A percentile compares a stretch with the other conserved stretches of the same genome.
phyloP scores from a whole-genome alignment of 1,140 invertebrate genomes.

The Caligus rogercresseyi region DNA sequence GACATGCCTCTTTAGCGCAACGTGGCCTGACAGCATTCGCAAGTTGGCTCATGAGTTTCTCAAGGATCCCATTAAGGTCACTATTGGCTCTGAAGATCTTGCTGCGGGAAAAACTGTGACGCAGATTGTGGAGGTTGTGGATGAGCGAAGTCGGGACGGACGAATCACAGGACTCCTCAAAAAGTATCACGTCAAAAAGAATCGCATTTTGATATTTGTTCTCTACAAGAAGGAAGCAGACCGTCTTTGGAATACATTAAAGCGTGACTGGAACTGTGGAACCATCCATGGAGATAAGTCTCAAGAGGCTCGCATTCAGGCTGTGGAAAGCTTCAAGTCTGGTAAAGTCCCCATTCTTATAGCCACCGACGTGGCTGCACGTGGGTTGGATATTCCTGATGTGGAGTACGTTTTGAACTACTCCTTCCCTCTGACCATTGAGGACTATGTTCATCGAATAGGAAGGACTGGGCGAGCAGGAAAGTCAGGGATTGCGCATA shows the following conservation, averaged over 20 bases:
- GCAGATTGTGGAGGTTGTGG: constrained; percentile 8
- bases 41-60: constrained; percentile 8
- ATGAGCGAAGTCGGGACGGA: background rate
- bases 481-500: constrained; percentile 44
- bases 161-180: background rate
- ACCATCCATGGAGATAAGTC: constrained; percentile 8
- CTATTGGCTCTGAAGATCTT: constrained; percentile 8
- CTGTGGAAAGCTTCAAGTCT: constrained; percentile 34
- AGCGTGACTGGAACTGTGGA: background rate
- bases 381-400: constrained; percentile 37
- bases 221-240: constrained; percentile 11
- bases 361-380: constrained; percentile 43
- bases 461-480: constrained; percentile 67
- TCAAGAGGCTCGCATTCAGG: constrained; percentile 24
- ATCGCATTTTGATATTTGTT: constrained; percentile 5
- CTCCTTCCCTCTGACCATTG: constrained; percentile 32
- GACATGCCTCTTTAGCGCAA: constrained; percentile 88
- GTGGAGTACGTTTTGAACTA: constrained; percentile 35
- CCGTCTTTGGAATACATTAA: background rate
- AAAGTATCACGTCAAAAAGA: background rate
- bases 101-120: background rate
- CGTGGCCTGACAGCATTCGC: constrained; percentile 86
- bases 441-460: constrained; percentile 43
- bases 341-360: constrained; percentile 36
- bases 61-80: constrained; percentile 5